phyloP scores from a whole-genome alignment of 1,140 invertebrate genomes.

The Colletes latitarsis region DNA sequence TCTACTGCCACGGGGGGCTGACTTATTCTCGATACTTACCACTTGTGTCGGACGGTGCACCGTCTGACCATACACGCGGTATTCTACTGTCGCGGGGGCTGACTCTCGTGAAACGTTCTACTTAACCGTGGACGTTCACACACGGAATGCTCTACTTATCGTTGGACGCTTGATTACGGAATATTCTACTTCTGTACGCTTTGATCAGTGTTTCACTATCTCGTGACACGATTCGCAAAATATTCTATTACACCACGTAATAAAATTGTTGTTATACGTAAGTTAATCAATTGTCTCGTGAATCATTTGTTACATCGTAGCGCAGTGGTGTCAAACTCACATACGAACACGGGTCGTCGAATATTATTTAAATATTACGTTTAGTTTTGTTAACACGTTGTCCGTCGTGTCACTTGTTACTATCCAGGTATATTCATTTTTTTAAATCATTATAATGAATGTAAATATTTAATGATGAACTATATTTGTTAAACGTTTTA shows the following conservation, averaged over 20 bases:
- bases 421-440: no score
- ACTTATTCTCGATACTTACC: no score
- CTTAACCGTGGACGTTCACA: background rate
- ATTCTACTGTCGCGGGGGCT: background rate
- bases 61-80: background rate
- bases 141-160: background rate
- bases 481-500: no score
- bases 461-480: no score
- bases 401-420: no score
- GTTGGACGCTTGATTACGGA: background rate
- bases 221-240: background rate
- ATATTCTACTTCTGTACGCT: background rate
- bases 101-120: background rate
- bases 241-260: slow-evolving; percentile 14
- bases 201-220: background rate
- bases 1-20: no score
- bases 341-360: no score
- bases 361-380: no score
- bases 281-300: background rate
- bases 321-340: background rate
- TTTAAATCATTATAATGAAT: no score
- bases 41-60: no score
- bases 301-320: background rate
- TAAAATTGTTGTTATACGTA: slow-evolving; percentile 7
- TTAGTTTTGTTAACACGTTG: no score